A percentile compares a stretch with the other conserved stretches of the same genome.
These are phyloP conservation scores for Pharmacophagus antenor DNA, from an alignment of 2,888 invertebrate genomes.

Conservation along the genomic window DNA sequence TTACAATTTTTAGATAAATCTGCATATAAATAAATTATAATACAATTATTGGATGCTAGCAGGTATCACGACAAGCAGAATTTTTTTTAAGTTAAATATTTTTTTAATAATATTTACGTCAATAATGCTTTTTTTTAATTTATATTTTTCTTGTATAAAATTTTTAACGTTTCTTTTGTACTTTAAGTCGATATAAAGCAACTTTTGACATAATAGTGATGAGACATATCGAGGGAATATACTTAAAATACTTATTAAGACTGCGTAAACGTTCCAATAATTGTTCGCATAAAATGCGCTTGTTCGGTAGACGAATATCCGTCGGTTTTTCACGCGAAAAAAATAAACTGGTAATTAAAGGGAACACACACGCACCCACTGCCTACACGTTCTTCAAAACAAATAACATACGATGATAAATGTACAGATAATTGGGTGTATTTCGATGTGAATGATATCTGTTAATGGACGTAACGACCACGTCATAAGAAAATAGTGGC, in stretches of 20 bases:
- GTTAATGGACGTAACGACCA: conserved; percentile 41
- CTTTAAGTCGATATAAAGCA: no score
- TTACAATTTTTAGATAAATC: no score
- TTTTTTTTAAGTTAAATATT: no score
- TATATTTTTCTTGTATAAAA: no score
- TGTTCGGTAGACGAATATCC: conserved; percentile 10
- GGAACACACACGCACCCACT: conserved; percentile 30
- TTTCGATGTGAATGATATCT: conserved; percentile 57
- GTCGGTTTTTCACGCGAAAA: conserved; percentile 15
- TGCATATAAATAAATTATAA: no score
- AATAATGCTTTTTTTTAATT: no score
- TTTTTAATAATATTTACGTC: no score
- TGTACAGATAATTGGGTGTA: conserved; percentile 67
- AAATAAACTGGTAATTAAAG: conserved; percentile 23
- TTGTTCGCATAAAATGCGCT: background rate
- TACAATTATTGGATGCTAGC: no score
- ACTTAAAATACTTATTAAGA: conserved; percentile 6
- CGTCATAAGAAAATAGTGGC: conserved; percentile 34
- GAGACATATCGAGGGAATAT: background rate
- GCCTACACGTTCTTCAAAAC: conserved; percentile 63
- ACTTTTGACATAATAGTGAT: background rate
- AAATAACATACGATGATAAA: conserved; percentile 69
- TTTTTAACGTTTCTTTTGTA: no score
- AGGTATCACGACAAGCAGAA: no score
- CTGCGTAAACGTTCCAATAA: conserved; percentile 6